Evolutionary conservation across 2,888 invertebrate species (phyloP), one percentile per base, ranked within the genome.

Genomic region (Salticus scenicus): DNA sequence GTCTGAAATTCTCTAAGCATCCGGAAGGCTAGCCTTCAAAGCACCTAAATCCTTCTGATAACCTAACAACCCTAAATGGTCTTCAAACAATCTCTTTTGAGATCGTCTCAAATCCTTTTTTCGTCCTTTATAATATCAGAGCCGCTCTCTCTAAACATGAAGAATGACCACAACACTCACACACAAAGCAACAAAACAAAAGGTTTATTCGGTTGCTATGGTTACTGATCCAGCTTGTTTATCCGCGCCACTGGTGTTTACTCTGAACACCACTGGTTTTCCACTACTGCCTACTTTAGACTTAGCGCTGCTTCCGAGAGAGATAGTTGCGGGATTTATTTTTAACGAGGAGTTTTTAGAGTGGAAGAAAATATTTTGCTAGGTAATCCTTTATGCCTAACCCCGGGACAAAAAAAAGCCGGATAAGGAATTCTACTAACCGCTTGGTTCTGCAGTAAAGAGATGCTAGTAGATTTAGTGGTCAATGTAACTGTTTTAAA

Each of bases 181-280:
- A 47, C 14, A 47, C 42, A 47, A 47, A 47, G 17, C 42, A 47
- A 47, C 42, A 47, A 47, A 47, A 47, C 57, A 57, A 57, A 24
- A 57, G 57, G 57, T 57, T 57, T 57, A 57, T 57, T 57, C 24
- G 14, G 75, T 85, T 64, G 47, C 47, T 79, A 75, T 75, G 78
- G 85, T 28, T 17, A 85, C 85, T 75, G 79, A 85, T 85, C 85
- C 79, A 33, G 47, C 51, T 24, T 85, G 79, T 85, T 85, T 85
- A 85, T 79, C 24, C 63, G 69, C 79, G 74, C 85, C 66, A 57
- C 77, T 84, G 72, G 67, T 37, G 77, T 73, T 84, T 73, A 57
- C 57, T 57, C 57, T 24, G 57, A 57, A 24, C 57, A 12, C 57
- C 24, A 24, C 57, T 57, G 24, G 57, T 57, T 24, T 57, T 24